A percentile compares a stretch with the other conserved stretches of the same genome.
Evolutionary conservation across 2,888 invertebrate genomes (phyloP).

Genomic region (Limnephilus lunatus): DNA sequence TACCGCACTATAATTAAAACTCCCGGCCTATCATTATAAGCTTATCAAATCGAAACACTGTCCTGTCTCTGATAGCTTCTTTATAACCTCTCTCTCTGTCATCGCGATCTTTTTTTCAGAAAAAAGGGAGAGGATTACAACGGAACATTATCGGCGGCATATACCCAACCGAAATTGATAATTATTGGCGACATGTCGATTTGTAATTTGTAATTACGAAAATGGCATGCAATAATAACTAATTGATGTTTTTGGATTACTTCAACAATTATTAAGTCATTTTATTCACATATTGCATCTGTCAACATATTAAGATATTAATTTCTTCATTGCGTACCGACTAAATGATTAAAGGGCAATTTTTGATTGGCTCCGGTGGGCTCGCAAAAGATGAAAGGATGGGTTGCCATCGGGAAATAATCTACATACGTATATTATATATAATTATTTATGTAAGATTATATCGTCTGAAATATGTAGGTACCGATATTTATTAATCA

Average conservation of each 20-base stretch:
- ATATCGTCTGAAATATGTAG: neutral
- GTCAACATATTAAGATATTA: neutral
- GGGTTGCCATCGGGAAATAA: neutral
- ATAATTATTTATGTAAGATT: neutral
- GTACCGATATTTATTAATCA: too few species aligned
- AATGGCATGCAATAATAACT: neutral
- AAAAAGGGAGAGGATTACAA: neutral
- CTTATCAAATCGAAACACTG: conserved; percentile 27
- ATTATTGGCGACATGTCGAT: conserved; percentile 10
- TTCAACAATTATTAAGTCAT: neutral
- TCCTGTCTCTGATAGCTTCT: neutral
- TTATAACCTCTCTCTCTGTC: neutral
- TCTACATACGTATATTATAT: neutral
- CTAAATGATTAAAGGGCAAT: neutral
- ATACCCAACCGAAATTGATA: neutral
- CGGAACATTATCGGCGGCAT: neutral
- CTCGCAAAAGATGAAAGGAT: neutral
- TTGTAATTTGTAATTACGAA: conserved; percentile 20
- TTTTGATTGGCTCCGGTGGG: neutral
- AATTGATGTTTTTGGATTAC: neutral
- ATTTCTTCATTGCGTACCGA: neutral
- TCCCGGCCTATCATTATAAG: conserved; percentile 30
- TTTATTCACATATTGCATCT: neutral
- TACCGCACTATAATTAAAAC: neutral
- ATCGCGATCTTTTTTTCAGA: neutral